Base-by-base conservation (phyloP, 2,888 invertebrate genomes). In the Trileptium ribeirensis region DNA sequence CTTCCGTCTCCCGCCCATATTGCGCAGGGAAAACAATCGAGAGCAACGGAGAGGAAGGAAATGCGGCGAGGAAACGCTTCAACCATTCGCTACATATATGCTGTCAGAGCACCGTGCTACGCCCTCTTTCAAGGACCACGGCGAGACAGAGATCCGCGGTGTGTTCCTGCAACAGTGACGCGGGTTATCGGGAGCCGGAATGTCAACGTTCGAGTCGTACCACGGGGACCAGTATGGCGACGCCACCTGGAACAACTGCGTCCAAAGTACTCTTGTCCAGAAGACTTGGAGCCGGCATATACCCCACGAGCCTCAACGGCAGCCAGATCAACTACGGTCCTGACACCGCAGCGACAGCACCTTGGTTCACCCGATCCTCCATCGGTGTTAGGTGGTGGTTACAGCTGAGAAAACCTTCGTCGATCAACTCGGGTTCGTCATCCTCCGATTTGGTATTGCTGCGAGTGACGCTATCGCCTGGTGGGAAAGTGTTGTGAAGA, bases 211-310 rank as follows among this genome's bases (percentile, higher is more conserved):
- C 80, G 34, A 19, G 80, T 79, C 8, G 3, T 15, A 15, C 79
- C 79, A 8, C 74, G 29, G 34, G 80, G 80, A 15, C 80, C 80
- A 24, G 31, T 80, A 15, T 80, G 80, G 80, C 3, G 80, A 31
- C 8, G 80, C 3, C 80, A 80, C 80, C 8, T 31, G 80, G 81
- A 80, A 81, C 80, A 80, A 81, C 39, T 80, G 37, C 81, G 31
- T 8, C 81, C 80, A 8, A 15, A 80, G 15, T 80, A 33, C 36
- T 15, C 81, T 19, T 29, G 81, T 81, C 15, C 2, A 8, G 80
- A 80, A 81, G 80, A 80, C n/a, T 8, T 31, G 19, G 70, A 70
- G 74, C 77, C 67, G 24, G 51, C 8, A 51, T 51, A 8, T 15
- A 51, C 51, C 24, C 51, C n/a, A n/a, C n/a, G n/a, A n/a, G n/a